Percentiles rank a stretch among this genome's conserved stretches.
Conservation (phyloP, 2,113 vertebrate species). For the Mesembrinibis cayennensis region DNA sequence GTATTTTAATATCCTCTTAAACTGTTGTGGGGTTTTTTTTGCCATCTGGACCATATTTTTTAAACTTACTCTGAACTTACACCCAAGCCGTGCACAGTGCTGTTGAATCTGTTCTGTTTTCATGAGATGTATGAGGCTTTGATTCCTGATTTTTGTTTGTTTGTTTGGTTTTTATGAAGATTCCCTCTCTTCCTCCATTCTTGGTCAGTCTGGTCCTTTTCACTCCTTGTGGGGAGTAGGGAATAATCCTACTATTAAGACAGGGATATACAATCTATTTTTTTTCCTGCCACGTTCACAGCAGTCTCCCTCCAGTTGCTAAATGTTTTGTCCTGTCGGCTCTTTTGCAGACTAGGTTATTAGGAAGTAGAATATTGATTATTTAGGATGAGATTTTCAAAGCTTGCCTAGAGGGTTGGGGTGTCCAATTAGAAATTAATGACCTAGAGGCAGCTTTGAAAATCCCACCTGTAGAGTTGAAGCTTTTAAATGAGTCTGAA, state of each 20-base stretch:
- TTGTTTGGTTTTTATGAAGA: not conserved
- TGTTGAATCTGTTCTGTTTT: constrained; percentile 58
- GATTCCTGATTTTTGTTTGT: constrained; percentile 15
- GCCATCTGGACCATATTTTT: constrained; percentile 57
- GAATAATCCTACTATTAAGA: not conserved
- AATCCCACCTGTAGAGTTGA: constrained; percentile 58
- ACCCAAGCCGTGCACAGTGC: constrained; percentile 3
- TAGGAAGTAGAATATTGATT: constrained; percentile 63
- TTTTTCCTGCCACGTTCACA: constrained; percentile 32
- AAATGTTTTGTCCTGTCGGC: constrained; percentile 54
- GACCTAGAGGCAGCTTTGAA: constrained; percentile 55
- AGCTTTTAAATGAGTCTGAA: constrained; percentile 59
- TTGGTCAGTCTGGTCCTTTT: not conserved
- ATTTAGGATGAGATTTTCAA: constrained; percentile 53
- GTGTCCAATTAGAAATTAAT: constrained; percentile 66
- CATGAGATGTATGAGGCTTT: constrained; percentile 35
- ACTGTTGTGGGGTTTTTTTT: not conserved
- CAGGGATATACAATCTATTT: not conserved
- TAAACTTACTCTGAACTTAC: constrained; percentile 45
- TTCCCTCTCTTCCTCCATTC: not conserved
- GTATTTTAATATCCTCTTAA: constrained; percentile 61
- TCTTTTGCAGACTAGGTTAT: constrained; percentile 57
- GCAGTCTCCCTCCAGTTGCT: constrained; percentile 42
- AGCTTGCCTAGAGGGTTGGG: constrained; percentile 21
- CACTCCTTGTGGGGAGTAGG: not conserved